Evolutionary conservation across 2,888 invertebrate species (phyloP).

Genomic region (Prostheceraeus crozeri): DNA sequence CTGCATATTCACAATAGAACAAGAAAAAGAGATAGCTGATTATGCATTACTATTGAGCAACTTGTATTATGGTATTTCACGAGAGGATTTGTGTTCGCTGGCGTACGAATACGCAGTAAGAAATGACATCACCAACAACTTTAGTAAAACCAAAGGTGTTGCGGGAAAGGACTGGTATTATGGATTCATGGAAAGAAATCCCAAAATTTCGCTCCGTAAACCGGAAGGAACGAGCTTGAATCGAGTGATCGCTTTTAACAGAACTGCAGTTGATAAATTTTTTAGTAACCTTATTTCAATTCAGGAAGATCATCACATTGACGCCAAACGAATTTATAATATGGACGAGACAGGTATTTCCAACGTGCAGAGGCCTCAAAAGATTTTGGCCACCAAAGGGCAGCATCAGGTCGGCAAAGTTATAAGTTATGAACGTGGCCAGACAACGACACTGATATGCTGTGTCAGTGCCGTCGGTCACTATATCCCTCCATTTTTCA

Average conservation of each 20-base stretch:
- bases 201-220: slow-evolving; percentile 14
- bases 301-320: background rate
- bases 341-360: slow-evolving; percentile 13
- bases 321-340: slow-evolving; percentile 26
- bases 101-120: slow-evolving; percentile 15
- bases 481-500: slow-evolving; percentile 8
- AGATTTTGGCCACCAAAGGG: slow-evolving; percentile 8
- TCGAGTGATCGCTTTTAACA: slow-evolving; percentile 2
- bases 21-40: slow-evolving; percentile 16
- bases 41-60: slow-evolving; percentile 1
- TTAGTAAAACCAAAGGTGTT: background rate
- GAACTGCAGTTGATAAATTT: slow-evolving; percentile 13
- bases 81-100: background rate
- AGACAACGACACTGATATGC: slow-evolving; percentile 11
- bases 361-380: slow-evolving; percentile 19
- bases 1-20: slow-evolving; percentile 2
- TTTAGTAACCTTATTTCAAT: background rate
- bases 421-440: background rate
- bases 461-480: slow-evolving; percentile 4
- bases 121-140: slow-evolving; percentile 7
- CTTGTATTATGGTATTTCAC: slow-evolving; percentile 6
- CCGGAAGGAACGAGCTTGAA: slow-evolving; percentile 10
- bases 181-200: background rate
- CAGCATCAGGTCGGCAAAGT: background rate
- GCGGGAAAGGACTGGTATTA: slow-evolving; percentile 24